These are phyloP conservation scores for Tenthredo scrophulariae DNA, from an alignment of 2,888 invertebrate species.

Conservation along the genomic window DNA sequence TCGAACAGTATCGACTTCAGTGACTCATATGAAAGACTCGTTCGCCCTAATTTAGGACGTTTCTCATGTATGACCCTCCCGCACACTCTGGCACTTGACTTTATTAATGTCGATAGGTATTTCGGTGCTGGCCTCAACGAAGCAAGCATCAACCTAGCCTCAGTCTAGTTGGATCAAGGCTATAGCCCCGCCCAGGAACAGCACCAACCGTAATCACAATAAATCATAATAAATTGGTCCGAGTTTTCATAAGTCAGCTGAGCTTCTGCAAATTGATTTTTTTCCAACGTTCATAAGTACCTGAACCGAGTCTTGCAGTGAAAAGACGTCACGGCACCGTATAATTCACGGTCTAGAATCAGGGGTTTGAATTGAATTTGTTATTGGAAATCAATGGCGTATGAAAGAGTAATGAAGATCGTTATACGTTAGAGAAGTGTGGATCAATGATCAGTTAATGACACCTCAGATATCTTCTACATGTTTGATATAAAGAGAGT, in stretches of 20 bases:
- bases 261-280: constrained; percentile 26
- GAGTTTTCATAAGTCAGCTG: constrained; percentile 4
- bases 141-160: constrained; percentile 20
- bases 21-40: neutral
- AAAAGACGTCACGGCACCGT: neutral
- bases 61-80: constrained; percentile 33
- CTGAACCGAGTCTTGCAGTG: neutral
- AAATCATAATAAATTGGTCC: constrained; percentile 45
- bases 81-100: constrained; percentile 40
- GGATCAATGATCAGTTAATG: constrained; percentile 21
- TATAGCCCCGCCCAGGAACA: constrained; percentile 16
- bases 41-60: constrained; percentile 20
- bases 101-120: constrained; percentile 47
- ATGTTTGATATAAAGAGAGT: neutral
- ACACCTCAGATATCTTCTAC: neutral
- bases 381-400: neutral
- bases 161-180: constrained; percentile 43
- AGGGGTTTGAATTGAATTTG: neutral
- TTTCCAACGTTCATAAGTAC: neutral
- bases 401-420: neutral
- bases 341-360: neutral
- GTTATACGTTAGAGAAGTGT: constrained; percentile 9
- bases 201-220: constrained; percentile 51
- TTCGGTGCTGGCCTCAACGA: constrained; percentile 21
- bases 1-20: neutral